Base-by-base conservation (phyloP, 2,113 vertebrate species). In the Pachycephala philippinensis region DNA sequence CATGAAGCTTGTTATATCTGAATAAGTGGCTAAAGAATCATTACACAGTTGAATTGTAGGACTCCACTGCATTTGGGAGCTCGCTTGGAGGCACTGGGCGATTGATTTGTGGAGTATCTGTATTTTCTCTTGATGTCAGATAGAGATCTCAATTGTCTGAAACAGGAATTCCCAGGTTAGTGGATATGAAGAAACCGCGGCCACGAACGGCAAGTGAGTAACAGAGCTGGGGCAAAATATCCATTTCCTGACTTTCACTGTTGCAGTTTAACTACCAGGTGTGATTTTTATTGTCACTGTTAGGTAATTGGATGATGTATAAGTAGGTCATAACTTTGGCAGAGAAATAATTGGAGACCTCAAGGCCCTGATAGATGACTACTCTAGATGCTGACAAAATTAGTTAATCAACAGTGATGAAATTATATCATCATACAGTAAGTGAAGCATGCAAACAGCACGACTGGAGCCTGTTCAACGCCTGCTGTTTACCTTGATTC, bases 401-500 rank as follows among this genome's bases (percentile, higher is more conserved):
- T 65, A 93, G 61, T 71, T 84, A 80, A 90, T 87, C 65, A 80
- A 57, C 65, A 37, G 66, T 86, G 72, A 88, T 93, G 83, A 95
- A 97, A 97, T 95, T 59, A 69, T 92, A 59, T 88, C 75, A 95
- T 94, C 84, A 90, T 37, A 57, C 64, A 88, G 61, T 60, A 94
- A 94, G 83, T 59, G 91, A 91, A 88, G 90, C 87, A 52, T 45
- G 45, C 59, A 92, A 93, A 35, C 71, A 60, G 79, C 11, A 40
- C 0, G 10, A 61, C 53, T 93, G 89, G 84, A 93, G 80, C 89
- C 64, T 78, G 39, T 74, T 90, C 65, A 85, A 27, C 0, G 22
- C 87, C 84, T 95, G 91, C 91, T 97, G 93, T 95, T 97, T 93
- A 94, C 75, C 88, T 97, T 91, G 44, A 61, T 84, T 91, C 54